These are phyloP conservation scores for Psylliodes chrysocephalus DNA, from an alignment of 2,888 invertebrate species.

Conservation along the genomic window DNA sequence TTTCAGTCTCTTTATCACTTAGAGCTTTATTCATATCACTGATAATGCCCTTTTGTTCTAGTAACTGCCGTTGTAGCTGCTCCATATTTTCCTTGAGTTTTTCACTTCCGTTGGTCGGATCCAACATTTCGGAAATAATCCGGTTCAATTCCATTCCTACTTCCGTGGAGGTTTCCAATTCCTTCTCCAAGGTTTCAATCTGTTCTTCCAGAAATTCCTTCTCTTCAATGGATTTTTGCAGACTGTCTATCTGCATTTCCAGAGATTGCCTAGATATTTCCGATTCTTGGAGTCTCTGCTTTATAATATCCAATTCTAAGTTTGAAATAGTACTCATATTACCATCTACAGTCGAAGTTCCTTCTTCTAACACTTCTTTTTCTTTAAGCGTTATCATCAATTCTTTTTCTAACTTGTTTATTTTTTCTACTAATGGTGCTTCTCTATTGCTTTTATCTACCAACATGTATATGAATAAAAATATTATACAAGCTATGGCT, in stretches of 20 bases:
- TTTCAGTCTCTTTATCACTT: conserved; percentile 68
- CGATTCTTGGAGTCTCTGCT: conserved; percentile 71
- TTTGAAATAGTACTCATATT: conserved; percentile 70
- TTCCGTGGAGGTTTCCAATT: conserved; percentile 84
- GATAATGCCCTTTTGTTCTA: conserved; percentile 72
- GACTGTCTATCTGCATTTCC: conserved; percentile 74
- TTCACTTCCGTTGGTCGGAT: conserved; percentile 72
- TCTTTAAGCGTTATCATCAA: conserved; percentile 72
- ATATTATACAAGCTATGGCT: conserved; percentile 77
- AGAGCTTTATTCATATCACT: conserved; percentile 66
- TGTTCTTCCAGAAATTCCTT: conserved; percentile 72
- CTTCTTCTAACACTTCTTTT: conserved; percentile 72
- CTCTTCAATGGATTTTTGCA: conserved; percentile 78
- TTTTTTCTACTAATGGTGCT: conserved; percentile 74
- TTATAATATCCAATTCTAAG: conserved; percentile 76
- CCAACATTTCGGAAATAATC: conserved; percentile 74
- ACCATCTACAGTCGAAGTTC: conserved; percentile 10
- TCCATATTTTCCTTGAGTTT: conserved; percentile 73
- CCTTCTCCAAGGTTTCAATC: conserved; percentile 74
- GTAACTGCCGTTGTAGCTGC: conserved; percentile 72
- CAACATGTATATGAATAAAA: conserved; percentile 80
- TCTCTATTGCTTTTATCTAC: conserved; percentile 81
- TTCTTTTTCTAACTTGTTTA: conserved; percentile 73
- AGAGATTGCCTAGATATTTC: conserved; percentile 65
- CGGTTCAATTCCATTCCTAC: conserved; percentile 80